These are phyloP conservation scores for Psilanteris sp. DNA, from an alignment of 1,140 invertebrate species.

Conservation along the genomic window DNA sequence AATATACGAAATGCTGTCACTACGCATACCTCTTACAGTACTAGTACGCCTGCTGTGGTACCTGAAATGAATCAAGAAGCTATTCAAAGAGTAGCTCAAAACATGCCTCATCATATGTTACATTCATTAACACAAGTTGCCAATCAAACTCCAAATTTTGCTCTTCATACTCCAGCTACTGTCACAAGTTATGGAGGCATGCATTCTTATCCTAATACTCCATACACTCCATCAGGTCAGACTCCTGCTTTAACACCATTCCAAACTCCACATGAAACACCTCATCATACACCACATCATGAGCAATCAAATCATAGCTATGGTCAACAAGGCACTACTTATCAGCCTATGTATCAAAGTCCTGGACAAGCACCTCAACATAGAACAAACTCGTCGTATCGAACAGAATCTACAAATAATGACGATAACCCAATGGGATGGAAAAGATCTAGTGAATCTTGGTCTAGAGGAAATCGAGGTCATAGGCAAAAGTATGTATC, in stretches of 20 bases:
- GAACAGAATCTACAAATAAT: too few relatives aligned
- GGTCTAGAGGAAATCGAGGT: too few relatives aligned
- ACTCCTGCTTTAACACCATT: conserved; percentile 95
- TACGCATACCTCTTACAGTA: conserved; percentile 84
- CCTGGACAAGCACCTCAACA: too few relatives aligned
- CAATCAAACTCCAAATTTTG: conserved; percentile 84
- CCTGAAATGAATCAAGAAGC: conserved; percentile 84
- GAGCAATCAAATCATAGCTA: conserved; percentile 81
- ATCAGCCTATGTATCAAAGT: too few relatives aligned
- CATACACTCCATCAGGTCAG: conserved; percentile 93
- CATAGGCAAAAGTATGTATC: too few relatives aligned
- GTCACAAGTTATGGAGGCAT: conserved; percentile 72
- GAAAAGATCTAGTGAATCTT: too few relatives aligned
- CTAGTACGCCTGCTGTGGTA: conserved; percentile 65
- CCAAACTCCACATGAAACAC: conserved; percentile 87
- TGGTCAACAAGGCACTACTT: conserved; percentile 79
- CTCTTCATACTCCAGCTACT: conserved; percentile 82
- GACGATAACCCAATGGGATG: too few relatives aligned
- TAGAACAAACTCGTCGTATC: too few relatives aligned
- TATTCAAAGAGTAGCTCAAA: conserved; percentile 87
- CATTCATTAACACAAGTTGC: conserved; percentile 86
- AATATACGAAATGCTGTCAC: conserved; percentile 84
- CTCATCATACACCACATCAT: conserved; percentile 81
- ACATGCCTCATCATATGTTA: conserved; percentile 86
- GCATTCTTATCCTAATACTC: conserved; percentile 79